Evolutionary conservation across 2,113 vertebrate genomes (phyloP).

Genomic region (Strix aluco): DNA sequence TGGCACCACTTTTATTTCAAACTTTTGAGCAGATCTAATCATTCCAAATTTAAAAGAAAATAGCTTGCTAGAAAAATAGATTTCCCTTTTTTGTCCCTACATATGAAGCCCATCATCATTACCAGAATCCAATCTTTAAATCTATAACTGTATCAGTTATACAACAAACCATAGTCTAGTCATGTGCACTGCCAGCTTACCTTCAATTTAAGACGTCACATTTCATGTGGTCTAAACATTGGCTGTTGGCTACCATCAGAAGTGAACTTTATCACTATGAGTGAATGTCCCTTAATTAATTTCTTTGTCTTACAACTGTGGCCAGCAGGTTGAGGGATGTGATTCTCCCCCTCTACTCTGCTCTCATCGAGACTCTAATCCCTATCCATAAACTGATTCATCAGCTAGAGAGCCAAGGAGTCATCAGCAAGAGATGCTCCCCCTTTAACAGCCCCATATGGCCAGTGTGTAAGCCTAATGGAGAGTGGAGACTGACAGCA

Average conservation of each 20-base stretch:
- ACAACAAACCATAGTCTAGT: background rate
- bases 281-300: background rate
- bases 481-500: no score
- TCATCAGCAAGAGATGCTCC: no score
- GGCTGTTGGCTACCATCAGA: background rate
- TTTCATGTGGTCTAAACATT: background rate
- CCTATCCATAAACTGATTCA: no score
- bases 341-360: no score
- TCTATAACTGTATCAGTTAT: background rate
- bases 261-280: background rate
- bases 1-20: conserved; percentile 2
- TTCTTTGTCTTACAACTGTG: background rate
- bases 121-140: background rate
- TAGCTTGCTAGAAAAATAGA: background rate
- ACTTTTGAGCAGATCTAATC: background rate
- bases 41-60: background rate
- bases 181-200: background rate
- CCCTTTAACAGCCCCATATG: no score
- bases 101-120: background rate
- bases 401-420: no score
- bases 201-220: background rate
- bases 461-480: no score
- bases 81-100: background rate
- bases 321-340: no score
- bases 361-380: no score